Evolutionary conservation across 1,140 invertebrate genomes (phyloP).

Genomic region (Prorops nasuta): DNA sequence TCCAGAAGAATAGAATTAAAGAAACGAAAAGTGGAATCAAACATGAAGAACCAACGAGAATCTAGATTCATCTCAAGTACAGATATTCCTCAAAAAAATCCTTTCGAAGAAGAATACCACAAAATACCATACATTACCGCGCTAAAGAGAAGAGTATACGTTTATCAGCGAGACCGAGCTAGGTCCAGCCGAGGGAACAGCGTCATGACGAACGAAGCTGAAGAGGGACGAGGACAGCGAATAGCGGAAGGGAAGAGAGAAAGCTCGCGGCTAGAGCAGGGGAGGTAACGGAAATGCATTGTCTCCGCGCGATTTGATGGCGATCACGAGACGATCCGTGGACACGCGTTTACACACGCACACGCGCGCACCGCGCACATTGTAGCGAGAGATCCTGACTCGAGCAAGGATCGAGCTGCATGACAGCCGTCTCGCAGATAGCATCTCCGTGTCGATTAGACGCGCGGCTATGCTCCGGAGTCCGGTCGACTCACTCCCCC

Average conservation of each 20-base stretch:
- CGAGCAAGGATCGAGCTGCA: conserved; percentile 21
- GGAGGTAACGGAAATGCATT: background rate
- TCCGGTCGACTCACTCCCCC: background rate
- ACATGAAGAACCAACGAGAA: too few species aligned
- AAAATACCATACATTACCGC: too few species aligned
- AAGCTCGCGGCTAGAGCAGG: conserved; percentile 7
- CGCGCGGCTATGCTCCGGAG: conserved; percentile 15
- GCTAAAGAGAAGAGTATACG: too few species aligned
- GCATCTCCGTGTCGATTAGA: conserved; percentile 30
- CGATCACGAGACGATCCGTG: background rate
- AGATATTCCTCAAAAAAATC: too few species aligned
- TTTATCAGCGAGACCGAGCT: too few species aligned
- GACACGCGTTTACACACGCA: background rate
- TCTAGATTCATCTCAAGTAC: too few species aligned
- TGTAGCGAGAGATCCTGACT: conserved; percentile 15
- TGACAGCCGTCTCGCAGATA: conserved; percentile 25
- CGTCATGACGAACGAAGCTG: too few species aligned
- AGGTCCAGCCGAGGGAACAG: too few species aligned
- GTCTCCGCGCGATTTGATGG: background rate
- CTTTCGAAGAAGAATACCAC: too few species aligned
- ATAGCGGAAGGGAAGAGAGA: conserved; percentile 10
- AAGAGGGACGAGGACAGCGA: conserved; percentile 5
- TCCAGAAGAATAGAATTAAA: conserved; percentile 12
- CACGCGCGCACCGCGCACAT: conserved; percentile 10
- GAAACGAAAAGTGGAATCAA: too few species aligned